Percentiles rank a stretch among this genome's conserved stretches.
Evolutionary conservation across 2,888 invertebrate species (phyloP).

Genomic region (Ptychoptera contaminata): DNA sequence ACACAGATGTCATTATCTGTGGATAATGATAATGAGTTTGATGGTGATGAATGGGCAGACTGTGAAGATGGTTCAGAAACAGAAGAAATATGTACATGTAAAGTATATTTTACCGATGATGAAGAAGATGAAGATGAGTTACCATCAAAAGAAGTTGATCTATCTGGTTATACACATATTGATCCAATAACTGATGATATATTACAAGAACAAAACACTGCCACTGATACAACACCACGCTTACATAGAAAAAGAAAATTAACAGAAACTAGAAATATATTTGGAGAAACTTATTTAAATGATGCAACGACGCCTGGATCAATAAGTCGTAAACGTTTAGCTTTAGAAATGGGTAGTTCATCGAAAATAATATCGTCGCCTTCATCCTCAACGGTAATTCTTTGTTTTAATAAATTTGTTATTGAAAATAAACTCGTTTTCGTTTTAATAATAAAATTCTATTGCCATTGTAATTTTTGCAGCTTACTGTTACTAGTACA

Average conservation of each 20-base stretch:
- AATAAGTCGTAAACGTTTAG: conserved; percentile 26
- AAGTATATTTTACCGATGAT: conserved; percentile 15
- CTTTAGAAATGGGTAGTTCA: conserved; percentile 26
- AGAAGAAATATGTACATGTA: conserved; percentile 30
- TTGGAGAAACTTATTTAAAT: conserved; percentile 5
- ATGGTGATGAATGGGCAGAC: conserved; percentile 27
- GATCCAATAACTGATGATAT: conserved; percentile 21
- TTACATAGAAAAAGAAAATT: conserved; percentile 28
- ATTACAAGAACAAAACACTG: conserved; percentile 11
- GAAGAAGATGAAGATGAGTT: conserved; percentile 12
- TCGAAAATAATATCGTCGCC: conserved; percentile 19
- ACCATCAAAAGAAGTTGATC: conserved; percentile 19
- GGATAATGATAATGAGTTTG: conserved; percentile 14
- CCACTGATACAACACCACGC: conserved; percentile 11
- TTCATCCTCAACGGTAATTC: conserved; percentile 6
- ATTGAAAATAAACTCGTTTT: not conserved
- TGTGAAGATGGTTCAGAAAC: conserved; percentile 28
- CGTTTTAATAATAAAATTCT: not conserved
- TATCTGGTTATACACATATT: conserved; percentile 21
- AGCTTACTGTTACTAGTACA: conserved; percentile 3
- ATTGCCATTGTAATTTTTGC: not conserved
- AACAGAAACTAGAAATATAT: conserved; percentile 20
- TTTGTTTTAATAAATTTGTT: not conserved
- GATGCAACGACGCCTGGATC: conserved; percentile 12
- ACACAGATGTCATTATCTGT: conserved; percentile 6